Evolutionary conservation across 2,888 invertebrate species (phyloP).

Genomic region (Apamea monoglypha): DNA sequence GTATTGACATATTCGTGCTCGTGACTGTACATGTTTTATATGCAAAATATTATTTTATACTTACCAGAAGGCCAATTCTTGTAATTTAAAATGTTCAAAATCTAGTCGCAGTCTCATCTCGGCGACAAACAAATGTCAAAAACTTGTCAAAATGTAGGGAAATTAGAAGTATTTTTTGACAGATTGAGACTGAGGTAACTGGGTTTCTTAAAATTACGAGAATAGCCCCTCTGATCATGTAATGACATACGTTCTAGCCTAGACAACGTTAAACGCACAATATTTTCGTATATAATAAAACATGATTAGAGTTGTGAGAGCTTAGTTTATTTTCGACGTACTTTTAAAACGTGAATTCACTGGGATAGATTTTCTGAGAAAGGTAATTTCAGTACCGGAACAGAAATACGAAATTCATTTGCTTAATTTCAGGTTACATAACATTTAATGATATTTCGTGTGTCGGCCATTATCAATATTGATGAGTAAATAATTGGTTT

Average conservation of each 20-base stretch:
- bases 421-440: conserved; percentile 8
- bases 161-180: too few species aligned
- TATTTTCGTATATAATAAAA: background rate
- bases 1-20: too few species aligned
- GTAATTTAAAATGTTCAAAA: too few species aligned
- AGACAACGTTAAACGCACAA: background rate
- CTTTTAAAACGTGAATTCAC: background rate
- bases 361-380: conserved; percentile 16
- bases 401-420: conserved; percentile 11
- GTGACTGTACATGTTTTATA: too few species aligned
- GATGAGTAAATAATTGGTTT: background rate
- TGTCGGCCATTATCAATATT: background rate
- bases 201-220: too few species aligned
- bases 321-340: background rate
- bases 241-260: background rate
- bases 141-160: too few species aligned
- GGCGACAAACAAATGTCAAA: too few species aligned
- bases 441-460: background rate
- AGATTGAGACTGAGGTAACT: too few species aligned
- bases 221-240: background rate
- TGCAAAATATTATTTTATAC: too few species aligned
- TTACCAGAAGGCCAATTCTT: too few species aligned
- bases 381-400: conserved; percentile 2
- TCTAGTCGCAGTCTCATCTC: too few species aligned
- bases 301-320: background rate